phyloP scores from a whole-genome alignment of 2,113 vertebrate genomes.

The Hippolais icterina region DNA sequence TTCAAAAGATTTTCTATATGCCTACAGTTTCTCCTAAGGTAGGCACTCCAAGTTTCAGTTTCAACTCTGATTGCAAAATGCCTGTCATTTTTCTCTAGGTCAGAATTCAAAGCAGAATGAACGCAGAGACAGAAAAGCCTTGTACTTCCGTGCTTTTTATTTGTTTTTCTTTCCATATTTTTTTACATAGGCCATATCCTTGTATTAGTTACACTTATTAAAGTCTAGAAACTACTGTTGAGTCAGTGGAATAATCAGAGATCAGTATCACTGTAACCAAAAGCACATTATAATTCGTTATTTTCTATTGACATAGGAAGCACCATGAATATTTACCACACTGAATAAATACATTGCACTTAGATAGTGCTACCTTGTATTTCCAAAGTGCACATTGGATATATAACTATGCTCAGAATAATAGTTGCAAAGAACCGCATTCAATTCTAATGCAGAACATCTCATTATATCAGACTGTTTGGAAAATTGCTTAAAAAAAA shows the following conservation, averaged over 20 bases:
- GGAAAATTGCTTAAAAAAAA: background rate
- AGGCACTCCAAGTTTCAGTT: background rate
- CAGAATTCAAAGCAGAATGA: background rate
- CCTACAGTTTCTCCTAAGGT: background rate
- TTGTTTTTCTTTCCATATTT: background rate
- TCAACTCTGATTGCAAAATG: conserved; percentile 3
- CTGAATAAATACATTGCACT: background rate
- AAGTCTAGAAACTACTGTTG: background rate
- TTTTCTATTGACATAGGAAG: conserved; percentile 31
- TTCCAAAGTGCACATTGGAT: background rate
- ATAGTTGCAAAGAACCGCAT: background rate
- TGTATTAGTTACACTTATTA: background rate
- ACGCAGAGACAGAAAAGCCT: background rate
- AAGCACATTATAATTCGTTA: conserved; percentile 6
- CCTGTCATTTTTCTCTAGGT: background rate
- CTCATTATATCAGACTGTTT: background rate
- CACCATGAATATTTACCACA: conserved; percentile 25
- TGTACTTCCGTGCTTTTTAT: background rate
- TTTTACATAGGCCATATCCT: background rate
- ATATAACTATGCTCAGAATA: background rate
- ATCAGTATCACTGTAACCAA: background rate
- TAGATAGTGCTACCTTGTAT: background rate
- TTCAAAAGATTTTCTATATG: background rate
- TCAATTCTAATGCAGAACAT: background rate
- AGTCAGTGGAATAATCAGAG: conserved; percentile 27